A percentile compares a stretch with the other conserved stretches of the same genome.
phyloP scores from a whole-genome alignment of 2,113 vertebrate species.

The Lates calcarifer region DNA sequence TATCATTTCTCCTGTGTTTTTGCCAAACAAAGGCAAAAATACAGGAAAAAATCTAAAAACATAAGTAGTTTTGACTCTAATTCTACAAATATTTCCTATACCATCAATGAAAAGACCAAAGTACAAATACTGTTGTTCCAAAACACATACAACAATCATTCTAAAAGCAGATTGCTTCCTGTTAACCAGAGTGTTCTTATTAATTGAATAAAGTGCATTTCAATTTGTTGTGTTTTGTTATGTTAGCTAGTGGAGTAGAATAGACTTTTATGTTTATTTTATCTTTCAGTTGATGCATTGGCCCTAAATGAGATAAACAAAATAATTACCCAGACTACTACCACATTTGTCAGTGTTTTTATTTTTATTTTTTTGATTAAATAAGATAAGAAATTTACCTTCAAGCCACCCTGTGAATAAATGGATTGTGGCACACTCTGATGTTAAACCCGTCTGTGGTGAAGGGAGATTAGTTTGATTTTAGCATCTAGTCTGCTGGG shows the following conservation, averaged over 20 bases:
- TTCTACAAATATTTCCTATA: not conserved
- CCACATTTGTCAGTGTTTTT: not conserved
- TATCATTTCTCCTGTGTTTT: too few relatives aligned
- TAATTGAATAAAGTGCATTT: too few relatives aligned
- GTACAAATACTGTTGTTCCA: not conserved
- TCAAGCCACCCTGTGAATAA: not conserved
- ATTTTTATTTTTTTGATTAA: not conserved
- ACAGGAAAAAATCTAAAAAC: too few relatives aligned
- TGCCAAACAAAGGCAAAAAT: too few relatives aligned
- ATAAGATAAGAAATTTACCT: not conserved
- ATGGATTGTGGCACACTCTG: not conserved
- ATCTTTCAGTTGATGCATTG: not conserved
- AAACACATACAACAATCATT: not conserved
- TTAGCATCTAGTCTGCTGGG: not conserved
- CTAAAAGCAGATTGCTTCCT: not conserved
- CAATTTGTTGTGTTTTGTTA: not conserved
- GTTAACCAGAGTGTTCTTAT: not conserved
- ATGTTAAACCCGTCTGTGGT: not conserved
- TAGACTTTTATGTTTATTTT: not conserved
- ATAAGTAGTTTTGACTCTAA: too few relatives aligned
- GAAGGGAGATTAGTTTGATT: not conserved
- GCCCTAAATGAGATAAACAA: not conserved
- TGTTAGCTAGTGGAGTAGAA: too few relatives aligned
- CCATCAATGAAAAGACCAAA: not conserved
- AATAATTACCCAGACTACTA: not conserved